Conservation (phyloP, 2,888 invertebrate species). For the Agapetus fuscipes region DNA sequence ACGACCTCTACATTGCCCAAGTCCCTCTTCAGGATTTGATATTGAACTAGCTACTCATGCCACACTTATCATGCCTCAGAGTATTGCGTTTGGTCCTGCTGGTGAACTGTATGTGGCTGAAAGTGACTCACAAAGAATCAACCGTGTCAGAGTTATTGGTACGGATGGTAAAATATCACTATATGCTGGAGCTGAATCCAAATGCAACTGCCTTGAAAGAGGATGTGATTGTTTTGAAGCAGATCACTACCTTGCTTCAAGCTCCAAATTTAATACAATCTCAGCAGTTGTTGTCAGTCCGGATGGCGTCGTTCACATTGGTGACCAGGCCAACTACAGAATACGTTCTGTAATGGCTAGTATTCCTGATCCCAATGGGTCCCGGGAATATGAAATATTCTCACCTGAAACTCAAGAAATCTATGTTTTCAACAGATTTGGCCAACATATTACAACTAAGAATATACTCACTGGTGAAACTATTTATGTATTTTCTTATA, state of each 20-base stretch:
- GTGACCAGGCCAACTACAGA: conserved; percentile 88
- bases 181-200: conserved; percentile 91
- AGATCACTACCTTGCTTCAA: conserved; percentile 83
- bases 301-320: conserved; percentile 89
- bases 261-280: conserved; percentile 89
- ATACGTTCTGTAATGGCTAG: conserved; percentile 83
- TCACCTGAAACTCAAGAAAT: conserved; percentile 93
- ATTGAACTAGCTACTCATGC: conserved; percentile 85
- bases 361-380: conserved; percentile 75
- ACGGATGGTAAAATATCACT: conserved; percentile 88
- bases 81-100: conserved; percentile 85
- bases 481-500: conserved; percentile 89
- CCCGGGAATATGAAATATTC: conserved; percentile 86
- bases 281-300: conserved; percentile 89
- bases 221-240: conserved; percentile 91
- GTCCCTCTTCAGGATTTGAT: conserved; percentile 68
- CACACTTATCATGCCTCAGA: conserved; percentile 86
- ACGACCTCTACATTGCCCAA: conserved; percentile 84
- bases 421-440: conserved; percentile 87
- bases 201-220: conserved; percentile 85
- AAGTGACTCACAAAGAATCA: conserved; percentile 90
- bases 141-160: conserved; percentile 80
- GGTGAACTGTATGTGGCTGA: conserved; percentile 93
- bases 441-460: conserved; percentile 88
- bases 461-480: conserved; percentile 93